Conservation (phyloP, 2,888 invertebrate genomes). For the Calliopum simillimum region DNA sequence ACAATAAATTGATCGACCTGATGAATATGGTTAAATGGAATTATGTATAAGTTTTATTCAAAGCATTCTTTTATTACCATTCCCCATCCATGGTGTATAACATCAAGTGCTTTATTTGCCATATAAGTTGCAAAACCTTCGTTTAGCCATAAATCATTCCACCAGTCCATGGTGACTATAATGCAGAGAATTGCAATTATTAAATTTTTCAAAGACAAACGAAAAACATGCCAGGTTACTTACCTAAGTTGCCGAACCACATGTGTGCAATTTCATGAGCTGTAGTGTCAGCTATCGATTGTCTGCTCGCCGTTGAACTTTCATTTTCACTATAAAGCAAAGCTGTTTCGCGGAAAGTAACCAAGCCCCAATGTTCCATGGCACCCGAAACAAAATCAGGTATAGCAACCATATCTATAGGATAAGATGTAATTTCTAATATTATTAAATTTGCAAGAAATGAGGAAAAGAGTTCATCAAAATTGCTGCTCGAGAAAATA, state of each 20-base stretch:
- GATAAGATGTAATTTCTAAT: not conserved
- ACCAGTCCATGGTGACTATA: conserved; percentile 91
- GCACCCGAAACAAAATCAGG: conserved; percentile 76
- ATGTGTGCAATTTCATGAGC: conserved; percentile 96
- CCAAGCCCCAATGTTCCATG: conserved; percentile 96
- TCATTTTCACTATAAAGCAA: conserved; percentile 80
- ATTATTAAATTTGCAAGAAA: no score
- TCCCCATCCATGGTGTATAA: conserved; percentile 83
- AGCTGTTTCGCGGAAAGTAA: conserved; percentile 89
- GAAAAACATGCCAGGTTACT: conserved; percentile 39
- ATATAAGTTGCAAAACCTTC: conserved; percentile 95
- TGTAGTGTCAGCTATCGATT: conserved; percentile 82
- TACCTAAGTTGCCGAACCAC: conserved; percentile 92
- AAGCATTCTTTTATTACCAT: conserved; percentile 70
- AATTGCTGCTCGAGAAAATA: no score
- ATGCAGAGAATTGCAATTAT: no score
- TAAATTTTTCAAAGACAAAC: no score
- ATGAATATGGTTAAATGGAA: conserved; percentile 49
- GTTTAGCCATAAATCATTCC: conserved; percentile 94
- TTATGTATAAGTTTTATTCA: not conserved
- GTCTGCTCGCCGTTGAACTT: conserved; percentile 81
- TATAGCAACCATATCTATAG: conserved; percentile 64
- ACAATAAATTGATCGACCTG: conserved; percentile 83
- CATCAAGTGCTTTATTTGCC: conserved; percentile 81
- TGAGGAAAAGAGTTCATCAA: no score